A percentile compares a stretch with the other conserved stretches of the same genome.
Evolutionary conservation across 2,888 invertebrate species (phyloP).

Genomic region (Marasmarcha lunaedactyla): DNA sequence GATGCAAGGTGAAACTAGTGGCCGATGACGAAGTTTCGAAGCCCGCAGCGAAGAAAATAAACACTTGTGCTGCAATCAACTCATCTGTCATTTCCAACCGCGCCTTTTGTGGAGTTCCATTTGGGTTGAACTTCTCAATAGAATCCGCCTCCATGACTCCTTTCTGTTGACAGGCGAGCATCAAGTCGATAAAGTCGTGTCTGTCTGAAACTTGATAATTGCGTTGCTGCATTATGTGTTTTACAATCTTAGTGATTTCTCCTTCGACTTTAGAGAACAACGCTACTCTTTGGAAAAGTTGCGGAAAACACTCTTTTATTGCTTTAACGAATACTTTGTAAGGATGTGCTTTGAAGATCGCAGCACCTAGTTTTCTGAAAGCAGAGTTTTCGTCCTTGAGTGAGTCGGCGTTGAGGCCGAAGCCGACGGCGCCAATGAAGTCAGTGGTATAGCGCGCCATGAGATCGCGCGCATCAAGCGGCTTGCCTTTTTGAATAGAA

Average conservation of each 20-base stretch:
- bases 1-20: constrained; percentile 30
- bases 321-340: constrained; percentile 4
- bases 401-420: constrained; percentile 17
- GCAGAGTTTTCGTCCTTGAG: constrained; percentile 15
- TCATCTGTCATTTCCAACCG: constrained; percentile 22
- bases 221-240: constrained; percentile 11
- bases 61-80: constrained; percentile 11
- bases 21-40: constrained; percentile 31
- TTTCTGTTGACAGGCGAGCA: constrained; percentile 17
- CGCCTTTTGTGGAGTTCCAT: constrained; percentile 14
- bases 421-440: constrained; percentile 18
- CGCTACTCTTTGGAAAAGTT: not conserved
- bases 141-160: constrained; percentile 16
- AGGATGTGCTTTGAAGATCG: constrained; percentile 11
- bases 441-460: constrained; percentile 21
- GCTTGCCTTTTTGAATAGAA: too few relatives aligned
- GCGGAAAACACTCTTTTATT: constrained; percentile 5
- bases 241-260: not conserved
- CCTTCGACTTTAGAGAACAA: not conserved
- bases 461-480: constrained; percentile 24
- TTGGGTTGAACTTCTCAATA: constrained; percentile 13
- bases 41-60: constrained; percentile 20
- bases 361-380: constrained; percentile 16
- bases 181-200: constrained; percentile 21
- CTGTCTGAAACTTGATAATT: constrained; percentile 17